phyloP scores from a whole-genome alignment of 2,797 vertebrate species.

The Hirundo rustica region DNA sequence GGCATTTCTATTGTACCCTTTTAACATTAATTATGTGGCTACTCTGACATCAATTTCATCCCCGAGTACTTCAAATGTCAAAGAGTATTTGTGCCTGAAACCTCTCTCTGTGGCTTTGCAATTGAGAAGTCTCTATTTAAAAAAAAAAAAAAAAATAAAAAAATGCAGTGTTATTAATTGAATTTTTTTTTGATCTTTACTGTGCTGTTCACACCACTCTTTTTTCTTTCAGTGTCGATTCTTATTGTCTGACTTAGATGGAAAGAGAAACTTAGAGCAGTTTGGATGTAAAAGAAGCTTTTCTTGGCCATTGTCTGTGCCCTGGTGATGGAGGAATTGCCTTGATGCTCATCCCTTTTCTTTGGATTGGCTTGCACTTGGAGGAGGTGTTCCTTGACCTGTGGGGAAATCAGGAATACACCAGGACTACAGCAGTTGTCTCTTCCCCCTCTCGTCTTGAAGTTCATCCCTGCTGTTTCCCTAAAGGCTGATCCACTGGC shows the following conservation, averaged over 20 bases:
- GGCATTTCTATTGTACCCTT: conserved; percentile 31
- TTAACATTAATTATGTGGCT: conserved; percentile 47
- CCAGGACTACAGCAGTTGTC: background rate
- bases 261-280: background rate
- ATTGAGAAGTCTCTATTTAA: background rate
- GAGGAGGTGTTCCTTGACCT: background rate
- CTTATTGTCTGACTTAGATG: background rate
- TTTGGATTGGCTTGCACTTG: background rate
- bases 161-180: background rate
- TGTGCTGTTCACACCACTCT: background rate
- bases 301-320: background rate
- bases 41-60: conserved; percentile 15
- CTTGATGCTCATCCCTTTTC: background rate
- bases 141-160: background rate
- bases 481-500: background rate
- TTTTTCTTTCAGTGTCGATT: background rate
- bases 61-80: background rate
- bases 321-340: background rate
- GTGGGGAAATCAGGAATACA: background rate
- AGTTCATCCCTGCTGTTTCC: background rate
- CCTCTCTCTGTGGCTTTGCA: background rate
- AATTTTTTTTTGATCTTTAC: background rate
- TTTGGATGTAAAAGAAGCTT: background rate
- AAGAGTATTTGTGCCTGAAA: conserved; percentile 24
- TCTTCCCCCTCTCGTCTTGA: background rate